Evolutionary conservation across 2,797 vertebrate genomes (phyloP).

Genomic region (Neosilurus mollespiculum): DNA sequence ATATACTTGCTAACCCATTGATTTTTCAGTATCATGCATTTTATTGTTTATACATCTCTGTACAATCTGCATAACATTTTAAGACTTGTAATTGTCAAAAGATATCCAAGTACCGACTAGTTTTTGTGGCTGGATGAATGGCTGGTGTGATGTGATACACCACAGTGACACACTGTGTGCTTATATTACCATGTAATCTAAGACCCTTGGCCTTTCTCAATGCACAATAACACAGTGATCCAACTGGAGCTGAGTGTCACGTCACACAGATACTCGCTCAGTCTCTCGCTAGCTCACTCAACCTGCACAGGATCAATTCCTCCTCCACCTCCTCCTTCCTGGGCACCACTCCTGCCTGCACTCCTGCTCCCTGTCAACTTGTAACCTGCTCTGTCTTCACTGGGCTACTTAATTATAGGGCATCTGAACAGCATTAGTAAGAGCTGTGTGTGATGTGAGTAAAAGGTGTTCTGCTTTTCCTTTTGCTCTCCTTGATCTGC

Average conservation of each 20-base stretch:
- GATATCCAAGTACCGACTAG: background rate
- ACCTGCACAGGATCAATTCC: background rate
- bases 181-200: conserved; percentile 46
- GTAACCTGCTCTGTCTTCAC: background rate
- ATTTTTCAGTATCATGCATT: background rate
- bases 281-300: background rate
- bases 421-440: conserved; percentile 25
- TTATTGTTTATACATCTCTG: background rate
- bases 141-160: conserved; percentile 38
- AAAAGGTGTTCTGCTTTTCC: conserved; percentile 3
- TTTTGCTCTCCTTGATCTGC: conserved; percentile 56
- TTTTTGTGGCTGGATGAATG: conserved; percentile 32
- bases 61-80: background rate
- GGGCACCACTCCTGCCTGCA: background rate
- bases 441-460: background rate
- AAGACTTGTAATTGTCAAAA: conserved; percentile 3
- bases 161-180: conserved; percentile 38
- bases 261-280: conserved; percentile 24
- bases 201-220: conserved; percentile 37
- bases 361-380: background rate
- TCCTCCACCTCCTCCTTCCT: background rate
- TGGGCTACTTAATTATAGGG: conserved; percentile 38
- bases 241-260: conserved; percentile 34
- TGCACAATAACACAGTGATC: conserved; percentile 37
- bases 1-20: background rate